Evolutionary conservation across 1,140 invertebrate genomes (phyloP), one percentile per base, ranked within the genome.

Genomic region (Panagrolaimus sp.): DNA sequence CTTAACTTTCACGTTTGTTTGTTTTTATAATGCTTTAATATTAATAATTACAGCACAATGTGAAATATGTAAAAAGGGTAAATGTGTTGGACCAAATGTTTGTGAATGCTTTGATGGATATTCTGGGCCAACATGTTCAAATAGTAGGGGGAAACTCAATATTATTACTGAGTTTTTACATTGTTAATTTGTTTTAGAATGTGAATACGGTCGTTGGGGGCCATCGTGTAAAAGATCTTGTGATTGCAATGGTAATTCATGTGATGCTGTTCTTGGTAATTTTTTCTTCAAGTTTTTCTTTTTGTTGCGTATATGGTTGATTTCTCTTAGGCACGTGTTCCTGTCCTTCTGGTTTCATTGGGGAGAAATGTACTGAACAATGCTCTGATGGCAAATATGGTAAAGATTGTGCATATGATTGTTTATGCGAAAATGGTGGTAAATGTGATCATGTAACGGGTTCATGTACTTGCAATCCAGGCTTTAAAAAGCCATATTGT

Each of bases 41-140:
- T 47, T 63, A 14, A 44, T 1, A 23, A 65, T 83, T 84, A 66
- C 72, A 84, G 83, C 92, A 0, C 86, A 92, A 69, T 95, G 92
- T 83, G 88, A 87, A 7, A 85, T 90, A 38, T 96, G 93, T 80
- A 84, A 90, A 46, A 89, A 92, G 83, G 93, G 93, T 14, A 88
- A 86, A 47, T 96, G 92, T 81, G 83, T 90, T 31, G 90, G 88
- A 20, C 92, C 92, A 0, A 89, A 94, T 75, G 87, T 87, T 67
- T 95, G 92, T 82, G 88, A 91, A 82, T 95, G 92, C 79, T 88
- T 89, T 68, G 87, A 88, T 48, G 92, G 91, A 53, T 95, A 89
- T 81, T 92, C 92, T 46, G 92, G 92, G 43, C 89, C 90, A 8
- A 86, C 87, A 43, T 96, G 93, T 75, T 66, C 64, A 62, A 61